Conservation (phyloP, 2,797 vertebrate genomes). For the Valencia hispanica region DNA sequence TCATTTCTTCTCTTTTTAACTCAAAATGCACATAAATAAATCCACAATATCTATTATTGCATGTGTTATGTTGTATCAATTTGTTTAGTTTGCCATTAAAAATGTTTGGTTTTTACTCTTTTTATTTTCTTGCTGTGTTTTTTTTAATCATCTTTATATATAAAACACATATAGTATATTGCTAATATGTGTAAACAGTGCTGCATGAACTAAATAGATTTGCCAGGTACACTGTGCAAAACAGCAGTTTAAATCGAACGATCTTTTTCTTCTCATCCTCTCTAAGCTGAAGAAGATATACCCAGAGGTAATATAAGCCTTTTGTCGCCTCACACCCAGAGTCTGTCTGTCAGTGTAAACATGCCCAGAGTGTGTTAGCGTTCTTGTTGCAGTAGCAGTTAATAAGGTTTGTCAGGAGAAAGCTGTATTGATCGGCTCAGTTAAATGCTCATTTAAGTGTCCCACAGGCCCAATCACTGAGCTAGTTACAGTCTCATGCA, state of each 20-base stretch:
- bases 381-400: constrained; percentile 63
- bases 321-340: not conserved
- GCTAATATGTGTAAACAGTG: not conserved
- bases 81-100: too few species aligned
- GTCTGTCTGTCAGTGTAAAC: constrained; percentile 27
- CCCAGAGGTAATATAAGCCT: not conserved
- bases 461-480: constrained; percentile 64
- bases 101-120: not conserved
- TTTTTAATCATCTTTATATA: not conserved
- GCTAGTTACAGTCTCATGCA: constrained; percentile 54
- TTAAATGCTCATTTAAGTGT: constrained; percentile 70
- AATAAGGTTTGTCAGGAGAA: constrained; percentile 64
- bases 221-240: not conserved
- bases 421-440: constrained; percentile 63
- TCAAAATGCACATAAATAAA: not conserved
- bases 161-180: not conserved
- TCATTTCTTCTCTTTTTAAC: not conserved
- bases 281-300: not conserved
- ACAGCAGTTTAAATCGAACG: not conserved
- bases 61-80: not conserved
- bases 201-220: not conserved
- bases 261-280: not conserved
- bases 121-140: not conserved
- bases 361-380: constrained; percentile 41
- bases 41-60: not conserved